Percentiles rank a stretch among this genome's conserved stretches.
Conservation (phyloP, 2,888 invertebrate genomes). For the Sipunculus nudus region DNA sequence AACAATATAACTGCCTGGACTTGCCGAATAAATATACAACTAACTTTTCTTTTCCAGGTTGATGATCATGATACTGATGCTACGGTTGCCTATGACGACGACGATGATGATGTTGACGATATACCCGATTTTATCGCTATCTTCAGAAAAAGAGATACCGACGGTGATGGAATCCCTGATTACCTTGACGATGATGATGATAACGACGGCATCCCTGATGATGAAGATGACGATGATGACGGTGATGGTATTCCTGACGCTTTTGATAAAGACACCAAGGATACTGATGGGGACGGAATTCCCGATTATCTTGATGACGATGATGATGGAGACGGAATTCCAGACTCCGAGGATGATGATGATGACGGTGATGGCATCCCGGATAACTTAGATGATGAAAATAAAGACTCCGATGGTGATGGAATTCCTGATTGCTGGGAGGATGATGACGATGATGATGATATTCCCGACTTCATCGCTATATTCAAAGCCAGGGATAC, state of each 20-base stretch:
- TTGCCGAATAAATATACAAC: too few relatives aligned
- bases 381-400: slow-evolving; percentile 25
- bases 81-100: too few relatives aligned
- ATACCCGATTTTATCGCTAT: too few relatives aligned
- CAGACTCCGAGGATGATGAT: slow-evolving; percentile 29
- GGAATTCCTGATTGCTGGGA: slow-evolving; percentile 44
- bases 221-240: slow-evolving; percentile 28
- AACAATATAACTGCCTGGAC: too few relatives aligned
- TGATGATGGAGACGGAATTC: slow-evolving; percentile 37
- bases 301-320: slow-evolving; percentile 40
- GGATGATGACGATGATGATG: slow-evolving; percentile 50
- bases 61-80: too few relatives aligned
- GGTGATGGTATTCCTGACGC: slow-evolving; percentile 21
- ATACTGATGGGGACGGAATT: slow-evolving; percentile 41
- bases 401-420: slow-evolving; percentile 42
- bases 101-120: too few relatives aligned
- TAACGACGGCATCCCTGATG: slow-evolving; percentile 19
- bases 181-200: slow-evolving; percentile 42
- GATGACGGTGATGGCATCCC: slow-evolving; percentile 34
- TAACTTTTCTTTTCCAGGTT: too few relatives aligned
- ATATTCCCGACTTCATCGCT: slow-evolving; percentile 43
- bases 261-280: slow-evolving; percentile 9
- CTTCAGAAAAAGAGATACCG: slow-evolving; percentile 25
- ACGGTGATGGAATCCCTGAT: slow-evolving; percentile 36
- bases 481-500: slow-evolving; percentile 30